phyloP scores from a whole-genome alignment of 2,888 invertebrate species.

The Pyrrhosoma nymphula region DNA sequence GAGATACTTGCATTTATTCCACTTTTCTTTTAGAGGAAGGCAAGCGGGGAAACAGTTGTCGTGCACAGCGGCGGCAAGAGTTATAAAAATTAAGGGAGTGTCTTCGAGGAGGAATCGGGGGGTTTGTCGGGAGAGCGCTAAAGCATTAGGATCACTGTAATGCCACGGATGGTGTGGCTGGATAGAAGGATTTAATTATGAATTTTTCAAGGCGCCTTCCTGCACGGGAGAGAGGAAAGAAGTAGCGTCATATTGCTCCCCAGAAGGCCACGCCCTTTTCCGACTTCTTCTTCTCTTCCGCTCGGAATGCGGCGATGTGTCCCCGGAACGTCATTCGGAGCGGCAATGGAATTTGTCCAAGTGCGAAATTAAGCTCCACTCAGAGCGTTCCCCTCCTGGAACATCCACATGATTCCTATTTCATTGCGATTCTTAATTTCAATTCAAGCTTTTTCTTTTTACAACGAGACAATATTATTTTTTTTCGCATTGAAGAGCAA shows the following conservation, averaged over 20 bases:
- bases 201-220: background rate
- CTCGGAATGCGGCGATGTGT: background rate
- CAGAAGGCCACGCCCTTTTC: background rate
- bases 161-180: background rate
- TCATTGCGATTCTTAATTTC: too few relatives aligned
- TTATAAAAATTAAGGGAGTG: background rate
- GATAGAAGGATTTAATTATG: constrained; percentile 1
- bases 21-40: background rate
- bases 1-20: background rate
- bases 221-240: background rate
- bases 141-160: constrained; percentile 13
- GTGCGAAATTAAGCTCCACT: background rate
- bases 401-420: background rate
- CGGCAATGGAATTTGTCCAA: background rate
- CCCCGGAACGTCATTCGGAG: background rate
- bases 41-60: background rate
- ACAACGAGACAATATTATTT: background rate
- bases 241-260: background rate
- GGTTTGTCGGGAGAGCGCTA: background rate
- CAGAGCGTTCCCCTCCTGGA: background rate
- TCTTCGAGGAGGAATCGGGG: background rate
- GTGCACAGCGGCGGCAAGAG: background rate
- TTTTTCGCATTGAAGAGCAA: background rate
- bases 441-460: background rate
- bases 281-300: background rate